A percentile compares a stretch with the other conserved stretches of the same genome.
These are phyloP conservation scores for Anodontia alba DNA, from an alignment of 2,888 invertebrate species.

Conservation along the genomic window DNA sequence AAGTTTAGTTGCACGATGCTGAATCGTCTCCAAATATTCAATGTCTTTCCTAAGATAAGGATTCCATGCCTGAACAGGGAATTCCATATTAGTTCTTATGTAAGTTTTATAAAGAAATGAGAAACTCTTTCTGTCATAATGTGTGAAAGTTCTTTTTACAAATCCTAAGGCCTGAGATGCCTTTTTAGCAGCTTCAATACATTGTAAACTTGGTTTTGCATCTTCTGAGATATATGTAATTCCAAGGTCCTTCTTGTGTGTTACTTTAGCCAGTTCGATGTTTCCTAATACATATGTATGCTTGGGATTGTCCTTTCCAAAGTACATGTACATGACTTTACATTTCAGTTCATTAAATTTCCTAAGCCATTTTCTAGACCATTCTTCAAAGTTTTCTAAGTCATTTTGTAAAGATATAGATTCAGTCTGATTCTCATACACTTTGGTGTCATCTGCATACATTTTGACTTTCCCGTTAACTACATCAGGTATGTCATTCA, in stretches of 20 bases:
- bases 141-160: constrained; percentile 6
- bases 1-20: no score
- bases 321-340: background rate
- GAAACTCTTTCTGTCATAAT: background rate
- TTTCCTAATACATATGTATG: background rate
- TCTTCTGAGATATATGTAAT: background rate
- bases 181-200: background rate
- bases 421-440: background rate
- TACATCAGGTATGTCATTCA: background rate
- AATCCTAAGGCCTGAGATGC: background rate
- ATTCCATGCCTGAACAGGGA: no score
- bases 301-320: background rate
- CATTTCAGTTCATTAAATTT: constrained; percentile 5
- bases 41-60: no score
- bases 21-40: no score
- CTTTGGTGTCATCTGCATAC: background rate
- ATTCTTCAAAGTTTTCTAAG: constrained; percentile 1
- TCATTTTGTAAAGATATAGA: background rate
- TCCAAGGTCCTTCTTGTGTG: background rate
- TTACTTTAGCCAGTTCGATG: background rate
- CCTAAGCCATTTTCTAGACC: background rate
- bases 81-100: background rate
- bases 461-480: background rate
- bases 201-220: constrained; percentile 1
- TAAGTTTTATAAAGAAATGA: background rate